A percentile compares a stretch with the other conserved stretches of the same genome.
Conservation (phyloP, 1,140 invertebrate genomes). For the Lithobius niger region DNA sequence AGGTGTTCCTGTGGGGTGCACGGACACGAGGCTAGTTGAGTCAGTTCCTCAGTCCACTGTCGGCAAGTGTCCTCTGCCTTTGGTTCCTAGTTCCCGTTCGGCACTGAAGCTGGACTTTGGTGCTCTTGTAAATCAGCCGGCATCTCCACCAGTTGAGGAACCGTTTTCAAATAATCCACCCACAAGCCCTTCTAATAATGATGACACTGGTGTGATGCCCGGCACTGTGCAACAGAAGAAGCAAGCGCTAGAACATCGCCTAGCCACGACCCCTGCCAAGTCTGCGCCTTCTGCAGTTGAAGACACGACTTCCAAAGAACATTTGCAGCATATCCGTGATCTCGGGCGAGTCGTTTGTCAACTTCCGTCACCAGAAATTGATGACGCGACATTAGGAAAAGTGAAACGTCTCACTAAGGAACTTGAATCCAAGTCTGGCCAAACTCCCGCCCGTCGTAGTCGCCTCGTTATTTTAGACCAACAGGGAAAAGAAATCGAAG, state of each 20-base stretch:
- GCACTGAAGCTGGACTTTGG: no score
- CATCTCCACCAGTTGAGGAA: no score
- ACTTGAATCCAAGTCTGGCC: conserved; percentile 20
- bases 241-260: conserved; percentile 25
- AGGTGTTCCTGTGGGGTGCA: conserved; percentile 6
- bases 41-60: no score
- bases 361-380: conserved; percentile 15
- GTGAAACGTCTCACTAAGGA: conserved; percentile 25
- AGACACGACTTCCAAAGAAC: conserved; percentile 11
- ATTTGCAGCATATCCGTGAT: conserved; percentile 3
- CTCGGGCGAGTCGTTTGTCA: conserved; percentile 3
- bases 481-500: conserved; percentile 15
- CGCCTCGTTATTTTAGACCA: conserved; percentile 12
- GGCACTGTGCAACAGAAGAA: conserved; percentile 31
- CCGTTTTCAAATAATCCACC: no score
- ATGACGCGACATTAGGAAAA: conserved; percentile 19
- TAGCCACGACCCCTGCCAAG: conserved; percentile 3
- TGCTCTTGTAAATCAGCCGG: no score
- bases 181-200: no score
- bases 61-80: no score
- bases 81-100: no score
- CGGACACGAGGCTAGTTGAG: conserved; percentile 12
- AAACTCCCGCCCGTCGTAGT: conserved; percentile 8
- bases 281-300: conserved; percentile 3
- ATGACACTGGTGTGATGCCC: conserved; percentile 16